Evolutionary conservation across 2,888 invertebrate species (phyloP), one percentile per base, ranked within the genome.

Genomic region (Lycocerus yunnanus): DNA sequence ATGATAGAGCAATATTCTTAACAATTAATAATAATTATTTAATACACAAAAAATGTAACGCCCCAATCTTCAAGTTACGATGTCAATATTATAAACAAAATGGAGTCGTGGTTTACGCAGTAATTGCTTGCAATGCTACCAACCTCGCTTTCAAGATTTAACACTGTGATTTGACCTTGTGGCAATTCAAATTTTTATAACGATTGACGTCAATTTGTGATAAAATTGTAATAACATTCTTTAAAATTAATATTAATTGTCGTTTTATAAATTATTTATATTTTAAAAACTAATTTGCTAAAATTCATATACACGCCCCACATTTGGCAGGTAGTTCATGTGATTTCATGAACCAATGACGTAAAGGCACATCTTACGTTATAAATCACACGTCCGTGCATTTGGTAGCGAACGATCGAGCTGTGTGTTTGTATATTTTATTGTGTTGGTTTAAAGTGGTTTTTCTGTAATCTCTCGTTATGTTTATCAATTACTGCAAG

Each of bases 81-180:
- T 24, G 58, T 69, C 61, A 63, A 63, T 68, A 66, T 69, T 14
- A 20, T 68, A 73, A 73, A 73, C 72, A 73, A 73, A 65, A 73
- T 73, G 72, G 72, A n/a, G n/a, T 43, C 43, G 43, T 27, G n/a
- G 27, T 13, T 27, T 27, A 27, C 13, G 13, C n/a, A 8, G n/a
- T 2, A 43, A 43, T 6, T n/a, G n/a, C 8, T 6, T 6, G 5
- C 43, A n/a, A n/a, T 43, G n/a, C 43, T 43, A n/a, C 43, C 43
- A 43, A 43, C 43, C 43, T 43, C 6, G 1, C n/a, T n/a, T n/a
- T n/a, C n/a, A n/a, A n/a, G n/a, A n/a, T n/a, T n/a, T n/a, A n/a
- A n/a, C n/a, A n/a, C n/a, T n/a, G n/a, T n/a, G n/a, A 43, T 43
- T 43, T 43, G n/a, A 43, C 43, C 43, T 43, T 43, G 43, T 43